Evolutionary conservation across 2,888 invertebrate genomes (phyloP), one percentile per base, ranked within the genome.

Genomic region (Polydrusus pterygomalis): DNA sequence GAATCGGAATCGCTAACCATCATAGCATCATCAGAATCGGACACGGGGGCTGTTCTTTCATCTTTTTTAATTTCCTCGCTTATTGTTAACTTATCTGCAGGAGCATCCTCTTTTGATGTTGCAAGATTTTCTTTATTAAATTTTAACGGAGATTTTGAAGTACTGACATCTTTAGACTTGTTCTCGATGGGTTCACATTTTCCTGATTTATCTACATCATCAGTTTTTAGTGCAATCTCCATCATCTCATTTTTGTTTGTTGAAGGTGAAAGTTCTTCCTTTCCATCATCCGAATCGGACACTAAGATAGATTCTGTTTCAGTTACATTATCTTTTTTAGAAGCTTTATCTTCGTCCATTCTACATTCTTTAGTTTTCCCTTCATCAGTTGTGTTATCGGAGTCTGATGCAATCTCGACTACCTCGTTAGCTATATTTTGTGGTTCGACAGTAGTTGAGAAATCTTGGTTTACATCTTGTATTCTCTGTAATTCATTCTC

Each of bases 201-300:
- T 34, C 10, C 34, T 34, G 1, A 9, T 10, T 34, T 2, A 34
- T 34, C 34, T 34, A 34, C 8, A 34, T 34, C 34, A 34, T 34
- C 9, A 34, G 34, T 34, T 7, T 10, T 10, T 34, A 34, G 34
- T 6, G 34, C 5, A 25, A 25, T 25, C 25, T 25, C 25, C 5
- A 25, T 5, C 25, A 25, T 25, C 25, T 25, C 25, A 3, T 25
- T 34, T 34, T 34, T 1, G 34, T 8, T 34, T 34, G 8, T 1
- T 10, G 82, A 82, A 34, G 78, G 75, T 17, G 70, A 58, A n/a
- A 77, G 45, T 62, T 77, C 77, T 45, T 73, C 70, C 18, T n/a
- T 45, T 38, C 69, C 54, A 25, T 69, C 69, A 10, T 60, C 58
- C 0, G 58, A 60, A 18, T 60, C 25, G 25, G 25, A 25, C 1